phyloP scores from a whole-genome alignment of 2,113 vertebrate species.

The Silurus meridionalis region DNA sequence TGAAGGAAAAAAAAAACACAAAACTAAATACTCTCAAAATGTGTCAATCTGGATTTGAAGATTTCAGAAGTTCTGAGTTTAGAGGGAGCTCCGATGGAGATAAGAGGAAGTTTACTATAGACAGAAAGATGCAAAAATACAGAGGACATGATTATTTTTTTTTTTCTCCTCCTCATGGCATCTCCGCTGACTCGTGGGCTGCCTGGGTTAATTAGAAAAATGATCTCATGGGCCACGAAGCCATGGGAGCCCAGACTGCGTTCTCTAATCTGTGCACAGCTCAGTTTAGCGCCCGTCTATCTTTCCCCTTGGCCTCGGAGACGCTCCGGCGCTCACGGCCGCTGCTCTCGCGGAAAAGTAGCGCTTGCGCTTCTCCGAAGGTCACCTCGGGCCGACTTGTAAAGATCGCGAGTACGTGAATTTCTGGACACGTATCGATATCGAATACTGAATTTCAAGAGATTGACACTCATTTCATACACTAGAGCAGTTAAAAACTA shows the following conservation, averaged over 20 bases:
- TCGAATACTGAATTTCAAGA: too few relatives aligned
- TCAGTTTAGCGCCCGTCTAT: slow-evolving; percentile 47
- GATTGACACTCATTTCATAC: too few relatives aligned
- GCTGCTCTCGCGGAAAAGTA: slow-evolving; percentile 13
- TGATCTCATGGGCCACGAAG: slow-evolving; percentile 81
- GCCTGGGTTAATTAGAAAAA: slow-evolving; percentile 93
- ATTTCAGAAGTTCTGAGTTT: neutral
- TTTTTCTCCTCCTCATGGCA: slow-evolving; percentile 48
- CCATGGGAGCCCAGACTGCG: slow-evolving; percentile 71
- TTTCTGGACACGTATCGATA: neutral
- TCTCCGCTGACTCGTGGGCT: slow-evolving; percentile 70
- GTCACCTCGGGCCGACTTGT: neutral
- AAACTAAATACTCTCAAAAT: neutral
- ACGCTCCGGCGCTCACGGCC: neutral
- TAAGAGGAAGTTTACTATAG: slow-evolving; percentile 37
- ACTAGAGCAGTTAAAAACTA: too few relatives aligned
- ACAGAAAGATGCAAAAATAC: slow-evolving; percentile 27
- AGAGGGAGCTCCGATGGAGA: neutral
- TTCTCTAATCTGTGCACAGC: slow-evolving; percentile 79
- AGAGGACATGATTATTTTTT: slow-evolving; percentile 46
- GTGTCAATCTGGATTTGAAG: neutral
- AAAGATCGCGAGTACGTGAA: neutral
- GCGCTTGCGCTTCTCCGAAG: slow-evolving; percentile 18
- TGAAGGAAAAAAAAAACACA: slow-evolving; percentile 49
- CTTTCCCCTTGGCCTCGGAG: slow-evolving; percentile 1